Evolutionary conservation across 1,140 invertebrate species (phyloP).

Genomic region (Amphibalanus amphitrite): DNA sequence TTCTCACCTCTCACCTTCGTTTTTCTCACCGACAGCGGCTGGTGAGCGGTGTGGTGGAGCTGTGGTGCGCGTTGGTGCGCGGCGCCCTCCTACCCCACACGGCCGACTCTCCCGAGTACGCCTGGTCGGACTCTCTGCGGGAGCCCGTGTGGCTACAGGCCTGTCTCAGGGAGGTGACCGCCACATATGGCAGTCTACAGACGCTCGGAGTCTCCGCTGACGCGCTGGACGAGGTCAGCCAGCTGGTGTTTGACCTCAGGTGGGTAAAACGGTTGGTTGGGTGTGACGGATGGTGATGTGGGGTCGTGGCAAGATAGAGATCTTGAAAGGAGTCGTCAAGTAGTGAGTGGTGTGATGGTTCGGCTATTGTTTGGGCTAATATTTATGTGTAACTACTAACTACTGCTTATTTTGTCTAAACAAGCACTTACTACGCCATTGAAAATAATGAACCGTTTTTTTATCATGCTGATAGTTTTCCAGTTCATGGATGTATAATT

Average conservation of each 20-base stretch:
- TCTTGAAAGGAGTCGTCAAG: too few species aligned
- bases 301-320: too few species aligned
- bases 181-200: constrained; percentile 47
- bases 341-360: too few species aligned
- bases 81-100: constrained; percentile 43
- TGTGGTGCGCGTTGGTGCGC: constrained; percentile 44
- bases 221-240: constrained; percentile 60
- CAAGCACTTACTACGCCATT: too few species aligned
- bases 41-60: constrained; percentile 43
- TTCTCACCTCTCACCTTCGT: too few species aligned
- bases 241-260: constrained; percentile 67
- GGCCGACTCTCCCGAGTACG: constrained; percentile 25
- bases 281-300: too few species aligned
- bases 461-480: too few species aligned
- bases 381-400: too few species aligned
- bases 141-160: constrained; percentile 52
- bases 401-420: too few species aligned
- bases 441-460: too few species aligned
- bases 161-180: constrained; percentile 50
- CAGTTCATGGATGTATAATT: too few species aligned
- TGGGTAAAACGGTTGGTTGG: constrained; percentile 16
- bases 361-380: too few species aligned
- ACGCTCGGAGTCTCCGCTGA: constrained; percentile 60
- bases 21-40: constrained; percentile 31
- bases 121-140: constrained; percentile 21